Evolutionary conservation across 2,797 vertebrate species (phyloP).

Genomic region (Halcyon badia): DNA sequence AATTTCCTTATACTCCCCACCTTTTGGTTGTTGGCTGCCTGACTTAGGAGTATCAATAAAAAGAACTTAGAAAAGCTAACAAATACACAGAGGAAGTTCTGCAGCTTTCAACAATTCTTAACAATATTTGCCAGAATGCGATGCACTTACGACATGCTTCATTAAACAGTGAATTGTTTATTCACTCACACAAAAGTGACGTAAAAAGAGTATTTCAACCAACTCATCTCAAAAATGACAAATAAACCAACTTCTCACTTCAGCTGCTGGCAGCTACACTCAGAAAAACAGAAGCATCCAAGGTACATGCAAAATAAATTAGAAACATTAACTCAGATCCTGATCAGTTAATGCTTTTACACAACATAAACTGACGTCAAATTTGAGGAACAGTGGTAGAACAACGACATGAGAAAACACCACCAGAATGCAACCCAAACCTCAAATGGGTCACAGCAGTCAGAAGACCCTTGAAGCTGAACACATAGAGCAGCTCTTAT

Average conservation of each 20-base stretch:
- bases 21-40: background rate
- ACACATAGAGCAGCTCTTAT: accelerated
- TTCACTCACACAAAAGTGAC: background rate
- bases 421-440: background rate
- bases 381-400: background rate
- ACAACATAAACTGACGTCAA: background rate
- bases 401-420: background rate
- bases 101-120: background rate
- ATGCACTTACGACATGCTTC: background rate
- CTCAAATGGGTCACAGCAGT: background rate
- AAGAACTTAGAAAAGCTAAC: background rate
- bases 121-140: background rate
- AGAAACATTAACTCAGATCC: background rate
- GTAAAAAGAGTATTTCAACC: background rate
- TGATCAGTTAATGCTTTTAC: background rate
- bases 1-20: background rate
- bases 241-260: background rate
- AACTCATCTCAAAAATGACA: background rate
- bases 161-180: background rate
- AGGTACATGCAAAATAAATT: background rate
- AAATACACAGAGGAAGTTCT: background rate
- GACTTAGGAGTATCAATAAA: background rate
- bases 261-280: background rate
- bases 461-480: background rate
- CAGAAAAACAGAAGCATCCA: background rate